Conservation (phyloP, 1,140 invertebrate species). For the Drosophila pseudoobscura region DNA sequence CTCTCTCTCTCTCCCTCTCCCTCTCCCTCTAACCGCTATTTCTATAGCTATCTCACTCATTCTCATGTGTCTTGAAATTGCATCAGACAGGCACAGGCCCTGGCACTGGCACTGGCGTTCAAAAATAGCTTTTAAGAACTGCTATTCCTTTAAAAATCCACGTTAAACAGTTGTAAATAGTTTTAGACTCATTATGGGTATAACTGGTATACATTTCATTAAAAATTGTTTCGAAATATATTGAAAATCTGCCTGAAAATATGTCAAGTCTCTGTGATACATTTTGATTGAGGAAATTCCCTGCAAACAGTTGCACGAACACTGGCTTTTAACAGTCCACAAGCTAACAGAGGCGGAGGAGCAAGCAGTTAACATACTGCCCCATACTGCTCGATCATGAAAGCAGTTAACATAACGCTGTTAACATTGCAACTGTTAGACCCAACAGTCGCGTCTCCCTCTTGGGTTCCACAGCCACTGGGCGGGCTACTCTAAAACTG, state of each 20-base stretch:
- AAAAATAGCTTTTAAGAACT: too few relatives aligned
- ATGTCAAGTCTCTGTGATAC: background rate
- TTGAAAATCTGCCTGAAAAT: background rate
- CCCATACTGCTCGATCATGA: too few relatives aligned
- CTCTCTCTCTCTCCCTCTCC: background rate
- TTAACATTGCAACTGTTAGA: too few relatives aligned
- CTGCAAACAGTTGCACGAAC: background rate
- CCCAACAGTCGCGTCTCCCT: too few relatives aligned
- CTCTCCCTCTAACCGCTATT: background rate
- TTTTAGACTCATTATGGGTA: background rate
- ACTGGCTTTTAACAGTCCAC: too few relatives aligned
- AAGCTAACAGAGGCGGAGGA: too few relatives aligned
- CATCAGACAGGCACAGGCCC: constrained; percentile 4
- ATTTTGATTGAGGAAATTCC: too few relatives aligned
- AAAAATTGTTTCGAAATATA: background rate
- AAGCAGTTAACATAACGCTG: too few relatives aligned
- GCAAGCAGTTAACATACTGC: too few relatives aligned
- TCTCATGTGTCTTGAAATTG: constrained; percentile 12
- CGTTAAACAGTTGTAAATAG: background rate
- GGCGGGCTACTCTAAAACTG: constrained; percentile 14
- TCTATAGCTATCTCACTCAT: too few relatives aligned
- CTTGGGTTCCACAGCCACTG: background rate
- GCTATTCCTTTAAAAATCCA: too few relatives aligned
- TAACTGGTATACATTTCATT: background rate
- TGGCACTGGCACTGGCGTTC: too few relatives aligned